Base-by-base conservation (phyloP, 2,888 invertebrate species). In the Anagyrus pseudococci region DNA sequence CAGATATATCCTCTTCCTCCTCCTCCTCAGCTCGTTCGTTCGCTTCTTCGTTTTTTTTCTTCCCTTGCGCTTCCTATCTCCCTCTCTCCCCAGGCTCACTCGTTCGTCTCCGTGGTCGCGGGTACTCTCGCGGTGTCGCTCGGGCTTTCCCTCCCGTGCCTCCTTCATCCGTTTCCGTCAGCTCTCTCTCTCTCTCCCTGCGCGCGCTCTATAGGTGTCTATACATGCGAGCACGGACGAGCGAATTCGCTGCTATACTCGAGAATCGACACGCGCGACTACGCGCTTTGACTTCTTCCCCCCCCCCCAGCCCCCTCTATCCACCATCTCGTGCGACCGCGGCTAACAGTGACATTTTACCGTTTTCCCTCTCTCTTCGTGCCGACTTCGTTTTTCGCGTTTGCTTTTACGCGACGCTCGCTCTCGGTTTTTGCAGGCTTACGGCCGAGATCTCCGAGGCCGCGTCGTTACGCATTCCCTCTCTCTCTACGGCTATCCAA, bases 261-360 rank as follows among this genome's bases (percentile, higher is more conserved):
- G 50, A 50, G 46, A 49, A 46, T 48, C 47, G 50, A n/a, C 15
- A 52, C 59, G 25, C 48, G 41, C 47, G 52, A 17, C n/a, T 33
- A 17, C 26, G 20, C 17, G 40, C 17, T 40, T n/a, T n/a, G n/a
- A n/a, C n/a, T n/a, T n/a, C n/a, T n/a, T n/a, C n/a, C n/a, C n/a
- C n/a, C n/a, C 4, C 29, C 29, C 29, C 4, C 29, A 29, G 6
- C 6, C 10, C 4, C 22, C 47, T 48, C 25, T 48, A 26, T 29
- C n/a, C 46, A 15, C 29, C 10, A 33, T 26, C 25, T 6, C 2
- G 7, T 22, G 17, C 44, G 20, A 29, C 22, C 20, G 13, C 40
- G 33, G 49, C 37, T 60, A 77, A 74, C 73, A 75, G 75, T 75
- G 75, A 77, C 75, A 74, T 73, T 76, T 75, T 77, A 77, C 76